Evolutionary conservation across 2,797 vertebrate genomes (phyloP).

Genomic region (Sparus aurata): DNA sequence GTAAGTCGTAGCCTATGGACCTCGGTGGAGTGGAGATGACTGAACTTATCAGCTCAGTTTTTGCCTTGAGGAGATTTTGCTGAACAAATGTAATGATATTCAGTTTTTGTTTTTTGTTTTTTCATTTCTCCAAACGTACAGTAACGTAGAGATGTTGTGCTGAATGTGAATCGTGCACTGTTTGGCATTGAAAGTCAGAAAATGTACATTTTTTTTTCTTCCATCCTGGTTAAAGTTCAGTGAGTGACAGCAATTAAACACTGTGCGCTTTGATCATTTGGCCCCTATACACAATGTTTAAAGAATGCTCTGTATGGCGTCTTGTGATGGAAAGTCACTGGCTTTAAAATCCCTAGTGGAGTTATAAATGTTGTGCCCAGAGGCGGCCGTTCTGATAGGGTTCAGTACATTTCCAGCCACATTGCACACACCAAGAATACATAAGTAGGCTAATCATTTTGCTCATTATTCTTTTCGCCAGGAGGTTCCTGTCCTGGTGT

Average conservation of each 20-base stretch:
- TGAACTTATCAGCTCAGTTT: neutral
- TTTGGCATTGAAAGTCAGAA: constrained; percentile 6
- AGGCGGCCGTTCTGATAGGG: constrained; percentile 67
- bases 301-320: constrained; percentile 63
- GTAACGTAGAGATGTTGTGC: constrained; percentile 4
- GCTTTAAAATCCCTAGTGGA: constrained; percentile 66
- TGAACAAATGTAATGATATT: neutral
- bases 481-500: constrained; percentile 89
- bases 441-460: constrained; percentile 78
- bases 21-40: neutral
- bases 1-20: constrained; percentile 70
- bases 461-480: constrained; percentile 80
- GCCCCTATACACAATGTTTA: constrained; percentile 57
- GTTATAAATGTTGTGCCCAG: constrained; percentile 71
- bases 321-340: constrained; percentile 72
- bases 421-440: constrained; percentile 65
- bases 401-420: constrained; percentile 68
- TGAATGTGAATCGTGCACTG: neutral
- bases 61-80: constrained; percentile 6
- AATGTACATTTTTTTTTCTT: neutral
- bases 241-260: constrained; percentile 40
- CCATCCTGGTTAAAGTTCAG: constrained; percentile 13
- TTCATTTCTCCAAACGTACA: neutral
- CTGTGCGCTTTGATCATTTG: constrained; percentile 49
- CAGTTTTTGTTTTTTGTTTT: neutral